These are phyloP conservation scores for Nemotelus nigrinus DNA, from an alignment of 2,888 invertebrate species.

Conservation along the genomic window DNA sequence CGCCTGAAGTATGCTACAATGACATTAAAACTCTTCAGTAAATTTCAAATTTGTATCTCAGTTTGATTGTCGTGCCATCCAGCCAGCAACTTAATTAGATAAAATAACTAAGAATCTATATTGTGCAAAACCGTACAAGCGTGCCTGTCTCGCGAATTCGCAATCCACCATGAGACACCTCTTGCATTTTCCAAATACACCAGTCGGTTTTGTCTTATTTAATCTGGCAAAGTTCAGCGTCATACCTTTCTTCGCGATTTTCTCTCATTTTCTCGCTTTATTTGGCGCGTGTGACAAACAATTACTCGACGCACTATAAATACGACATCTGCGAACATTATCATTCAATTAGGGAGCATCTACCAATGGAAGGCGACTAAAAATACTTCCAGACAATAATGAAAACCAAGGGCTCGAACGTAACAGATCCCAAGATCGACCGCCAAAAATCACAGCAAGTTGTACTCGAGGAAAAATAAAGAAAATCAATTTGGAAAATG, in stretches of 20 bases:
- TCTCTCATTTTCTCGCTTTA: slow-evolving; percentile 27
- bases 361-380: not conserved
- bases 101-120: slow-evolving; percentile 8
- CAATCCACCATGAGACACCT: not conserved
- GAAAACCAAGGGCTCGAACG: slow-evolving; percentile 40
- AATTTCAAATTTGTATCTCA: too few relatives aligned
- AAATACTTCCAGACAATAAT: slow-evolving; percentile 44
- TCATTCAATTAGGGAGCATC: slow-evolving; percentile 37
- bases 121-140: not conserved
- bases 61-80: too few relatives aligned
- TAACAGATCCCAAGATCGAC: slow-evolving; percentile 38
- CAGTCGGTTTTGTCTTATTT: slow-evolving; percentile 7
- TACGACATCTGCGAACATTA: slow-evolving; percentile 33
- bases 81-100: slow-evolving; percentile 16
- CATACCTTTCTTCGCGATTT: slow-evolving; percentile 30
- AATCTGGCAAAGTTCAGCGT: slow-evolving; percentile 10
- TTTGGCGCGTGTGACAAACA: slow-evolving; percentile 25
- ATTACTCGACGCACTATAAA: slow-evolving; percentile 45
- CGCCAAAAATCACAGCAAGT: slow-evolving; percentile 30
- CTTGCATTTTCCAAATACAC: slow-evolving; percentile 1
- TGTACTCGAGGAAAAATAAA: slow-evolving; percentile 4
- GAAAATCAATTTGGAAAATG: not conserved
- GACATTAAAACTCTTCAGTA: too few relatives aligned
- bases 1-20: too few relatives aligned
- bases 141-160: not conserved